Conservation (phyloP, 2,797 vertebrate species). For the Holocentrus rufus region DNA sequence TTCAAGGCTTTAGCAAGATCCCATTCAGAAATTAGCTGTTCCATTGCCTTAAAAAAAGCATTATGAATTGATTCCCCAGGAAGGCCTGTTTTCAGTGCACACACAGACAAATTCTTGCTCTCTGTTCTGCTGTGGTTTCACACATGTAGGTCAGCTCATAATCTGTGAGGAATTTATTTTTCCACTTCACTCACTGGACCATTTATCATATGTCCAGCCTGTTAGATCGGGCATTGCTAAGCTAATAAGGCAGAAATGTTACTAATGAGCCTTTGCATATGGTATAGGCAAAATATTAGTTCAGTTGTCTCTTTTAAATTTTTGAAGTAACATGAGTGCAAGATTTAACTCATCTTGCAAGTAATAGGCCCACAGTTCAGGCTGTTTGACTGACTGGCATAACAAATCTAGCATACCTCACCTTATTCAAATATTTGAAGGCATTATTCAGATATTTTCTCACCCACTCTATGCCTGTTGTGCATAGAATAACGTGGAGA, state of each 20-base stretch:
- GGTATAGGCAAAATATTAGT: constrained; percentile 6
- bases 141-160: constrained; percentile 67
- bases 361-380: constrained; percentile 4
- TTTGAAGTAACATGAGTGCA: neutral
- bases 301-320: neutral
- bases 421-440: constrained; percentile 27
- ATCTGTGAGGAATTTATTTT: constrained; percentile 69
- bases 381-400: neutral
- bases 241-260: constrained; percentile 34
- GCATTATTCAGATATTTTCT: constrained; percentile 27
- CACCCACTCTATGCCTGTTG: neutral
- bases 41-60: constrained; percentile 24
- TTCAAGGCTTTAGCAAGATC: neutral
- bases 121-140: constrained; percentile 54
- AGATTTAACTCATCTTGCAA: neutral
- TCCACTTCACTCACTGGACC: constrained; percentile 56
- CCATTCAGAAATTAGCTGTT: constrained; percentile 6
- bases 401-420: constrained; percentile 23
- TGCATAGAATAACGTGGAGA: neutral
- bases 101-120: constrained; percentile 28
- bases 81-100: constrained; percentile 36
- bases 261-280: neutral
- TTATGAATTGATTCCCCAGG: constrained; percentile 25
- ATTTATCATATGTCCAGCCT: constrained; percentile 58
- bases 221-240: constrained; percentile 38